A percentile compares a stretch with the other conserved stretches of the same genome.
phyloP scores from a whole-genome alignment of 2,113 vertebrate genomes.

The Sapajus apella region DNA sequence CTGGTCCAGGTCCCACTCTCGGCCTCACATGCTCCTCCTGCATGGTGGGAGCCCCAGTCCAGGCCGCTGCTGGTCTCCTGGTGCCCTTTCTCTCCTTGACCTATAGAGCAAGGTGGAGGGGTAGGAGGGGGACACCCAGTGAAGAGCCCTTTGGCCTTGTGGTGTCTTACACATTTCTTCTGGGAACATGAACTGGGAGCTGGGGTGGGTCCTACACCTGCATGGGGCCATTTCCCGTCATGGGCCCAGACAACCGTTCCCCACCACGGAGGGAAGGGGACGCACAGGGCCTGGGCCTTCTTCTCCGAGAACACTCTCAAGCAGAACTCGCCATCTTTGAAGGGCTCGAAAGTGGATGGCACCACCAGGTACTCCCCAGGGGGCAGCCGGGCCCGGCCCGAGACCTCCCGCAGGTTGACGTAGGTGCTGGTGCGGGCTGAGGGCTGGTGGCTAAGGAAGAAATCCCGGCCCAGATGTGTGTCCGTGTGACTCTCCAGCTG shows the following conservation, averaged over 20 bases:
- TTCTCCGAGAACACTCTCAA: constrained; percentile 93
- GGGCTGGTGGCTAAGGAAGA: constrained; percentile 83
- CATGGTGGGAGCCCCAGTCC: neutral
- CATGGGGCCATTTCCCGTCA: too few species aligned
- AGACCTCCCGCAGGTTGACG: constrained; percentile 89
- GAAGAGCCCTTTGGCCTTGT: neutral
- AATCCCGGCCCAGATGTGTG: constrained; percentile 83
- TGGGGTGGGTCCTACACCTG: neutral
- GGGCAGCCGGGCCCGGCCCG: constrained; percentile 85
- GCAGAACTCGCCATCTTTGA: constrained; percentile 88
- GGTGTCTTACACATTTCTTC: neutral
- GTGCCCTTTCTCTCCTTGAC: neutral
- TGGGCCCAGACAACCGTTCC: accelerated
- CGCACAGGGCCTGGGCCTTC: constrained; percentile 84
- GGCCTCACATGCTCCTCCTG: neutral
- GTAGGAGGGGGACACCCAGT: accelerated
- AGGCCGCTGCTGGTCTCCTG: neutral
- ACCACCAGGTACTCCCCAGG: constrained; percentile 89
- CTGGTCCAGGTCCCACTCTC: neutral
- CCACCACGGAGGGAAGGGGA: neutral
- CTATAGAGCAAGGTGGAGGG: neutral
- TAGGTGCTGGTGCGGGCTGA: constrained; percentile 83
- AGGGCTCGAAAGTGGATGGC: constrained; percentile 91
- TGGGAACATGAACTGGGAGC: neutral
- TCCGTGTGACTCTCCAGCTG: constrained; percentile 81